Conservation (phyloP, 2,888 invertebrate species). For the Papilio protenor region DNA sequence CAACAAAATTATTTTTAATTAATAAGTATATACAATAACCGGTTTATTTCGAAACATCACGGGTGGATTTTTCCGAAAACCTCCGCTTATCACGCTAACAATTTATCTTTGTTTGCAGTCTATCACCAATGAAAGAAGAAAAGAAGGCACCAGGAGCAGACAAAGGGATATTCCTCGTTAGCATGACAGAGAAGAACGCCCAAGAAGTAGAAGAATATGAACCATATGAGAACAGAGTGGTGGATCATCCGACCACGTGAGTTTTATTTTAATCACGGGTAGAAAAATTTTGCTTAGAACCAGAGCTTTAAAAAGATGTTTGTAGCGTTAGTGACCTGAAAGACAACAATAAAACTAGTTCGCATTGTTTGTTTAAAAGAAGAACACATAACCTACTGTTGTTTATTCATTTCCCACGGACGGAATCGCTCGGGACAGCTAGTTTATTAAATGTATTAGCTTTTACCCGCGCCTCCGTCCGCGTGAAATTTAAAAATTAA, state of each 20-base stretch:
- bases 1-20: not conserved
- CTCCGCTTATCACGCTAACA: not conserved
- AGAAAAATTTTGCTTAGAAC: not conserved
- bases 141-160: conserved; percentile 65
- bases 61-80: not conserved
- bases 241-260: conserved; percentile 90
- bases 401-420: no score
- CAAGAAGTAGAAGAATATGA: conserved; percentile 85
- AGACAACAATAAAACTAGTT: no score
- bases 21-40: no score
- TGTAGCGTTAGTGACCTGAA: no score
- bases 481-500: no score
- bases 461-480: no score
- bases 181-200: conserved; percentile 81
- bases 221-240: conserved; percentile 87
- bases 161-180: conserved; percentile 73
- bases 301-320: not conserved
- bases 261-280: conserved; percentile 57
- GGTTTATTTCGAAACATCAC: not conserved
- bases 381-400: no score
- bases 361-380: no score
- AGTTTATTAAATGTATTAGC: no score
- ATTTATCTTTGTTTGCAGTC: conserved; percentile 54
- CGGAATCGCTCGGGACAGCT: no score
- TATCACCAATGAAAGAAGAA: conserved; percentile 77